Conservation (phyloP, 2,113 vertebrate genomes). For the Sylvietta virens region DNA sequence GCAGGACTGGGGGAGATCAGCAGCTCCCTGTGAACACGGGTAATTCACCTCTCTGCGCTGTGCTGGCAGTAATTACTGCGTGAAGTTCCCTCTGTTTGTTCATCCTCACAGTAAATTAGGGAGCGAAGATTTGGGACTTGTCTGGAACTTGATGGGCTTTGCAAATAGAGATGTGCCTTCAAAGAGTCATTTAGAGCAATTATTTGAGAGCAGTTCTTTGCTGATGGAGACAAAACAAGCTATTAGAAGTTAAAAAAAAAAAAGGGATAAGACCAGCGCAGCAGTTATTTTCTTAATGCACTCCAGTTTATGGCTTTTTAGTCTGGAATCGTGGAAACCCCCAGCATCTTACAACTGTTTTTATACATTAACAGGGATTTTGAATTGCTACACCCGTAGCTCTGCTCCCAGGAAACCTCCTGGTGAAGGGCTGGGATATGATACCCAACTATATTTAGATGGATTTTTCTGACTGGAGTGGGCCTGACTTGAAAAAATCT, state of each 20-base stretch:
- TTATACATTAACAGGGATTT: neutral
- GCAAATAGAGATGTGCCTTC: slow-evolving; percentile 1
- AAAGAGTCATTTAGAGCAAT: slow-evolving; percentile 35
- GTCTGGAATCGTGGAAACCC: neutral
- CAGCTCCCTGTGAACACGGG: neutral
- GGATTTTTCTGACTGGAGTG: neutral
- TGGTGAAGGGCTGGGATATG: neutral
- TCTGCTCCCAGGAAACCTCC: neutral
- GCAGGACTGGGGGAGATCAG: neutral
- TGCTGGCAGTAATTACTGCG: neutral
- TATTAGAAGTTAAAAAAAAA: neutral
- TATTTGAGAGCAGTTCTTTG: neutral
- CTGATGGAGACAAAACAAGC: slow-evolving; percentile 24
- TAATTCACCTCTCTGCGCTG: neutral
- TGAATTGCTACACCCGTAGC: neutral
- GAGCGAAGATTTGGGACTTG: neutral
- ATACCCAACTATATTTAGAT: neutral
- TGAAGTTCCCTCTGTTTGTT: slow-evolving; percentile 9
- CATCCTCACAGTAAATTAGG: neutral
- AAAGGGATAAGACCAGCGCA: neutral
- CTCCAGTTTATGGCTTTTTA: neutral
- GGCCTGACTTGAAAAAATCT: neutral
- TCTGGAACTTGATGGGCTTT: slow-evolving; percentile 33
- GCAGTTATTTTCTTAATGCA: neutral
- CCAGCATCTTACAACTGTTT: neutral